A percentile compares a stretch with the other conserved stretches of the same genome.
Evolutionary conservation across 2,113 vertebrate species (phyloP).

Genomic region (Hymenochirus boettgeri): DNA sequence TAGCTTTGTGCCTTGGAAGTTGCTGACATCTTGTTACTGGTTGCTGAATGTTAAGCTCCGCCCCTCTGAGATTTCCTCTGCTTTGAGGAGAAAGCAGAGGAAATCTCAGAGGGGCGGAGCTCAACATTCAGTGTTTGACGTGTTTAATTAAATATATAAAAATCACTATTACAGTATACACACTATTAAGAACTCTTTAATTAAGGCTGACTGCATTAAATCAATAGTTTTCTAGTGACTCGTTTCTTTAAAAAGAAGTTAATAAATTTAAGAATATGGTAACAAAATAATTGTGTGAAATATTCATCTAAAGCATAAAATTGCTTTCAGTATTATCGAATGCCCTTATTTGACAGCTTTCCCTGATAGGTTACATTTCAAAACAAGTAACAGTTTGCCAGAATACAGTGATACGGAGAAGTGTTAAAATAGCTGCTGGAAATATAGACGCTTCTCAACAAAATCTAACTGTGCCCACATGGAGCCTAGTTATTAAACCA

Average conservation of each 20-base stretch:
- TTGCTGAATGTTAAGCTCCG: too few relatives aligned
- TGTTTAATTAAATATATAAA: too few relatives aligned
- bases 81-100: too few relatives aligned
- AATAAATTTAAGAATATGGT: constrained; percentile 4
- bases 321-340: background rate
- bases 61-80: too few relatives aligned
- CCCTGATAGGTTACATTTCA: constrained; percentile 27
- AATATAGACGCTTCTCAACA: constrained; percentile 25
- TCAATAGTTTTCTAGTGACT: too few relatives aligned
- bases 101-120: too few relatives aligned
- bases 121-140: too few relatives aligned
- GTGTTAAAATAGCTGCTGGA: constrained; percentile 36
- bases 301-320: constrained; percentile 2
- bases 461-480: constrained; percentile 18
- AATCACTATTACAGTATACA: too few relatives aligned
- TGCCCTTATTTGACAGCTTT: constrained; percentile 25
- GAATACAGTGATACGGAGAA: constrained; percentile 20
- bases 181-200: too few relatives aligned
- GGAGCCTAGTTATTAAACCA: constrained; percentile 32
- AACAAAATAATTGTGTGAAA: constrained; percentile 21
- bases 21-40: too few relatives aligned
- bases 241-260: constrained; percentile 12
- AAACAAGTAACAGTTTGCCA: constrained; percentile 34
- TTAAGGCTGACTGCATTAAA: too few relatives aligned
- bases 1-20: too few relatives aligned